Evolutionary conservation across 2,888 invertebrate genomes (phyloP).

Genomic region (Mythimna lalbum): DNA sequence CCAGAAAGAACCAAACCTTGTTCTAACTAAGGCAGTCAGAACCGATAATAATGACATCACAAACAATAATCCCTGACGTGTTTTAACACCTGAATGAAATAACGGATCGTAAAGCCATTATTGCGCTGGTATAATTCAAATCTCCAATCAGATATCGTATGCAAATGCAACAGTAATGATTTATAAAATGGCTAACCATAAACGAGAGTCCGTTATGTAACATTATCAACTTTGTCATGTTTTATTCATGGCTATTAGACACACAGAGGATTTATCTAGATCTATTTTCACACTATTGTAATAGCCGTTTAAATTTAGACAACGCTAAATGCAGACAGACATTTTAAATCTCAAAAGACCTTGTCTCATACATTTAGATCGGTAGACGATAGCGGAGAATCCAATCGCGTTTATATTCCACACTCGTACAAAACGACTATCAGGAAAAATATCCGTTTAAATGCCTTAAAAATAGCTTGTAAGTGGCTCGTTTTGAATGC

Average conservation of each 20-base stretch:
- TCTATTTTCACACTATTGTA: slow-evolving; percentile 61
- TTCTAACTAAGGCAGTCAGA: too few species aligned
- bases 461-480: slow-evolving; percentile 37
- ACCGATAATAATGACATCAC: slow-evolving; percentile 16
- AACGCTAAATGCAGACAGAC: slow-evolving; percentile 20
- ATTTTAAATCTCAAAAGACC: slow-evolving; percentile 44
- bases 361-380: slow-evolving; percentile 42
- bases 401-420: slow-evolving; percentile 34
- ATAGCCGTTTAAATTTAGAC: slow-evolving; percentile 51
- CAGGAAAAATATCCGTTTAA: slow-evolving; percentile 25
- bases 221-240: slow-evolving; percentile 46
- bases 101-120: slow-evolving; percentile 46
- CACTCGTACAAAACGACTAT: slow-evolving; percentile 24
- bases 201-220: slow-evolving; percentile 66
- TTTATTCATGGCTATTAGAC: slow-evolving; percentile 60
- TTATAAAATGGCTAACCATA: slow-evolving; percentile 65
- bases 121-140: slow-evolving; percentile 45
- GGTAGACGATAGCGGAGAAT: slow-evolving; percentile 21
- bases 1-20: too few species aligned
- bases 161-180: slow-evolving; percentile 65
- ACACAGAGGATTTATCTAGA: slow-evolving; percentile 48
- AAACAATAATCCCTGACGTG: slow-evolving; percentile 29
- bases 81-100: slow-evolving; percentile 51
- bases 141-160: slow-evolving; percentile 64
- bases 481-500: slow-evolving; percentile 34